These are phyloP conservation scores for Parauchenoglanis punctatus DNA, from an alignment of 2,797 vertebrate species.

Conservation along the genomic window DNA sequence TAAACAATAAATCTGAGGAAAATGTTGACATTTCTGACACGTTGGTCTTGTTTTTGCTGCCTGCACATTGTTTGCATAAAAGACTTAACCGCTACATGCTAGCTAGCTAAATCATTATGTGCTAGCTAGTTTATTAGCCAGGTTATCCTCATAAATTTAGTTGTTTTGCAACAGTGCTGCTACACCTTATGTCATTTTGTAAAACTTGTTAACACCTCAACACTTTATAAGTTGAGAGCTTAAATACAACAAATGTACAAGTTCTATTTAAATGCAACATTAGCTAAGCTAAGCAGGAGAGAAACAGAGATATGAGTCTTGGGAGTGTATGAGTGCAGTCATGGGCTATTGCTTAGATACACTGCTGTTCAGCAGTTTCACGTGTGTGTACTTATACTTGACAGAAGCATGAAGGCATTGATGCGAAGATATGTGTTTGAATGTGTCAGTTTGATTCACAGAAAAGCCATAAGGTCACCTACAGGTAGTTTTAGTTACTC, in stretches of 20 bases:
- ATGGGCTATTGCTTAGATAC: background rate
- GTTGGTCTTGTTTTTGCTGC: background rate
- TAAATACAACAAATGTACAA: background rate
- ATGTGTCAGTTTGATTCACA: background rate
- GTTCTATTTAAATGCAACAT: background rate
- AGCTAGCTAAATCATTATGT: background rate
- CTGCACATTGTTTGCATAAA: background rate
- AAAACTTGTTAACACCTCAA: too few species aligned
- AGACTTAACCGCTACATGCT: background rate
- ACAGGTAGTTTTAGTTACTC: background rate
- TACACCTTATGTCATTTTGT: background rate
- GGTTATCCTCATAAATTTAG: background rate
- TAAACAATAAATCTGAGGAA: background rate
- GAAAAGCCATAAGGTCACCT: background rate
- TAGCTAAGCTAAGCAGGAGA: background rate
- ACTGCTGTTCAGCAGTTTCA: slow-evolving; percentile 20
- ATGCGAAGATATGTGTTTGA: background rate
- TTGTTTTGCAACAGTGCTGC: background rate
- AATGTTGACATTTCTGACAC: background rate
- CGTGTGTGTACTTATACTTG: slow-evolving; percentile 4
- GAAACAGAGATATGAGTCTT: background rate
- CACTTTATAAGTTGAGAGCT: background rate
- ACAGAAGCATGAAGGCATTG: slow-evolving; percentile 19
- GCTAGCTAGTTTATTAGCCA: background rate
- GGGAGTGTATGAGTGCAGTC: background rate